Percentiles rank a stretch among this genome's conserved stretches.
Conservation (phyloP, 2,888 invertebrate species). For the Drosophila diplacantha region DNA sequence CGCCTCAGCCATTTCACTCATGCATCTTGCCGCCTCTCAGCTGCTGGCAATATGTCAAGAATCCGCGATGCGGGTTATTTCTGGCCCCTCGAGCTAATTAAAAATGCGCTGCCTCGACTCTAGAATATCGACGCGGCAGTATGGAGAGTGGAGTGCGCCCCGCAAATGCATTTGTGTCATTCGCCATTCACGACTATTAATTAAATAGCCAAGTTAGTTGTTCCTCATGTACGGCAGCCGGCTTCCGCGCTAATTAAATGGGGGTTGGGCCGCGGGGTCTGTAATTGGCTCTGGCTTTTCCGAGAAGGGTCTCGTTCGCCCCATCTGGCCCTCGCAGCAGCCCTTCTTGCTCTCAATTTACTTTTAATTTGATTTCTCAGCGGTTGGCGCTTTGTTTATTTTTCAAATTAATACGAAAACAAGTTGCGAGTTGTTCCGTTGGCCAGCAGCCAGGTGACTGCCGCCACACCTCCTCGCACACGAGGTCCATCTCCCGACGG, state of each 20-base stretch:
- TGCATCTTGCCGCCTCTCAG: slow-evolving; percentile 43
- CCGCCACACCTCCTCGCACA: slow-evolving; percentile 1
- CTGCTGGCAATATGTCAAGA: slow-evolving; percentile 73
- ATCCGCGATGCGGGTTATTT: slow-evolving; percentile 57
- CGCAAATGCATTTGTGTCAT: slow-evolving; percentile 53
- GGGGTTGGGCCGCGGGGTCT: slow-evolving; percentile 9
- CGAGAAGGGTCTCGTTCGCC: slow-evolving; percentile 17
- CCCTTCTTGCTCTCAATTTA: slow-evolving; percentile 33
- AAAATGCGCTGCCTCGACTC: slow-evolving; percentile 52
- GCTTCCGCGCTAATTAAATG: slow-evolving; percentile 10
- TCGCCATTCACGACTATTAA: slow-evolving; percentile 58
- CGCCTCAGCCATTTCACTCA: slow-evolving; percentile 51
- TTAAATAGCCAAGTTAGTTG: slow-evolving; percentile 39
- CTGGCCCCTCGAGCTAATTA: slow-evolving; percentile 57
- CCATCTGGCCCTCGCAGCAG: slow-evolving; percentile 13
- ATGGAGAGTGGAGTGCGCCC: slow-evolving; percentile 23
- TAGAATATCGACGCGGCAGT: slow-evolving; percentile 9
- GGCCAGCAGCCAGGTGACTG: slow-evolving; percentile 47
- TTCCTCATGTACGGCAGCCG: slow-evolving; percentile 5
- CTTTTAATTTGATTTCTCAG: slow-evolving; percentile 52
- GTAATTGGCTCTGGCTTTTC: slow-evolving; percentile 49
- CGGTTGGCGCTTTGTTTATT: slow-evolving; percentile 47
- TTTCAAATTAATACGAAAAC: slow-evolving; percentile 54
- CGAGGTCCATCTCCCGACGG: background rate
- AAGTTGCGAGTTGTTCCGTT: slow-evolving; percentile 40